A percentile compares a stretch with the other conserved stretches of the same genome.
Evolutionary conservation across 2,888 invertebrate species (phyloP).

Genomic region (Tenthredo mesomela): DNA sequence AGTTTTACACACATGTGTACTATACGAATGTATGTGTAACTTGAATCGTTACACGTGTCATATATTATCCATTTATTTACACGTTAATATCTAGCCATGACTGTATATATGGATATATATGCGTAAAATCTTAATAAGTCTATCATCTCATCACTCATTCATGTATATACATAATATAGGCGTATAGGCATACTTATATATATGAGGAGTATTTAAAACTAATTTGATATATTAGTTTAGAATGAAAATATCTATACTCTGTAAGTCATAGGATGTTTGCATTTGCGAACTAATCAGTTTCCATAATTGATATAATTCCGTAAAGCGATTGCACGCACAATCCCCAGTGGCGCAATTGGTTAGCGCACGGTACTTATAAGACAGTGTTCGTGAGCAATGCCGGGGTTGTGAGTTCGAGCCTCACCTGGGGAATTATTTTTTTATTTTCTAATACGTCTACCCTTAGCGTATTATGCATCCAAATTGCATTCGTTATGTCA

Average conservation of each 20-base stretch:
- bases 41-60: neutral
- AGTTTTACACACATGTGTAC: neutral
- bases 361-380: conserved; percentile 99
- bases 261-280: neutral
- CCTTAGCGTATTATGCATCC: neutral
- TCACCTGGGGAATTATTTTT: conserved; percentile 94
- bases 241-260: neutral
- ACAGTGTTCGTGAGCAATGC: conserved; percentile 98
- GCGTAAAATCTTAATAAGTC: neutral
- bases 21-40: neutral
- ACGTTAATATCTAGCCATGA: neutral
- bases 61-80: neutral
- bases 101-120: neutral
- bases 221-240: neutral
- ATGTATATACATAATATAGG: too few species aligned
- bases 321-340: conserved; percentile 69
- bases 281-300: neutral
- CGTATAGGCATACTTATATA: neutral
- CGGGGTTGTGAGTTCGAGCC: conserved; percentile 99
- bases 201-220: neutral
- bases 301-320: neutral
- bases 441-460: conserved; percentile 36
- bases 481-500: neutral
- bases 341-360: conserved; percentile 99
- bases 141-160: conserved; percentile 3